Percentiles rank a stretch among this genome's conserved stretches.
These are phyloP conservation scores for Sycobia sp. DNA, from an alignment of 1,140 invertebrate genomes.

Conservation along the genomic window DNA sequence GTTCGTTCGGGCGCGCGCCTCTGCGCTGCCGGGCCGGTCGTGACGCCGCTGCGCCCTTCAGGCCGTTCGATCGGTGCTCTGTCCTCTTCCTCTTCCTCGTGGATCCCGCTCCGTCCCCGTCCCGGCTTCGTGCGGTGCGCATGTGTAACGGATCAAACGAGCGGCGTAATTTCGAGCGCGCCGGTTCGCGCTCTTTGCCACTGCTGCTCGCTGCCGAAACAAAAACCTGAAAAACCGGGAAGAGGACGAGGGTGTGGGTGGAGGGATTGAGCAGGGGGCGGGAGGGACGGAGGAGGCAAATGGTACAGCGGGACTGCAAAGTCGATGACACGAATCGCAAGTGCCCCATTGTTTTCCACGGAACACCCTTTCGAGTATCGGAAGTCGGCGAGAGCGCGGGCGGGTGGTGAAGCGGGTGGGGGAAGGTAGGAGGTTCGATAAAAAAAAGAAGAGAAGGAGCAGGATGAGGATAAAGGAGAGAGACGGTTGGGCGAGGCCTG, in stretches of 20 bases:
- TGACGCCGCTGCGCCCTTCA: too few relatives aligned
- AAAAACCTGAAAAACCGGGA: constrained; percentile 5
- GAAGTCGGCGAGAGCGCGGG: constrained; percentile 28
- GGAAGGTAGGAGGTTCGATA: background rate
- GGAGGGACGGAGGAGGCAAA: too few relatives aligned
- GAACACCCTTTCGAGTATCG: constrained; percentile 38
- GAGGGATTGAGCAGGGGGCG: too few relatives aligned
- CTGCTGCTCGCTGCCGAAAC: background rate
- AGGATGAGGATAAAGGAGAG: background rate
- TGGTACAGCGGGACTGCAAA: background rate
- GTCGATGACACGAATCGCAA: constrained; percentile 43
- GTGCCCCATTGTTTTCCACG: constrained; percentile 44
- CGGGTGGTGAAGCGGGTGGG: too few relatives aligned
- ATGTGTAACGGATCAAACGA: constrained; percentile 10
- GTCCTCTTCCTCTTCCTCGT: too few relatives aligned
- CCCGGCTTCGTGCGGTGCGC: too few relatives aligned
- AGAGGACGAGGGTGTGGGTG: background rate
- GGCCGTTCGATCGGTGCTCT: too few relatives aligned
- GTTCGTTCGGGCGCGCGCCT: too few relatives aligned
- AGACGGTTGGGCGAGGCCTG: background rate
- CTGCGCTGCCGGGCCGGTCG: too few relatives aligned
- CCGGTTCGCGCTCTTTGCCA: background rate
- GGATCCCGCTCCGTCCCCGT: too few relatives aligned
- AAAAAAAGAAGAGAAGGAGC: constrained; percentile 1
- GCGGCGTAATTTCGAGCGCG: constrained; percentile 4